Percentiles rank a stretch among this genome's conserved stretches.
phyloP scores from a whole-genome alignment of 2,888 invertebrate genomes.

The Tenthredo livida region DNA sequence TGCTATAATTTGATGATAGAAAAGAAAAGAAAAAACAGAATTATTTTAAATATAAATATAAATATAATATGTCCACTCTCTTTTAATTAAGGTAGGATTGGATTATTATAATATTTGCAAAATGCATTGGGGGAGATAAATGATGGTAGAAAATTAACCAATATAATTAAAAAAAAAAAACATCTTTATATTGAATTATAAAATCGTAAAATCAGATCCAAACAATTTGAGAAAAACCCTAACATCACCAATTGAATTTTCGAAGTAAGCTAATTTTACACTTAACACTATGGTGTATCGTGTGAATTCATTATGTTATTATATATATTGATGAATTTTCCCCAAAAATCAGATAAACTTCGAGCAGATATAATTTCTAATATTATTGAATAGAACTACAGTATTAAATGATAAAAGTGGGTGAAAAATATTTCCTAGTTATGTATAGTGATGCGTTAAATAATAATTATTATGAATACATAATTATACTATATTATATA shows the following conservation, averaged over 20 bases:
- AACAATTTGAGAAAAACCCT: not conserved
- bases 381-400: not conserved
- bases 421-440: not conserved
- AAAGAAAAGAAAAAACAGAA: not conserved
- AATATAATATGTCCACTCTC: slow-evolving; percentile 22
- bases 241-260: not conserved
- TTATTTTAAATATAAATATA: slow-evolving; percentile 1
- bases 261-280: not conserved
- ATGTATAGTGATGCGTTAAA: slow-evolving; percentile 4
- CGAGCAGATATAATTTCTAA: not conserved
- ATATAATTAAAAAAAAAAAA: not conserved
- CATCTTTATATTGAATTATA: not conserved
- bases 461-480: slow-evolving; percentile 5
- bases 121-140: not conserved
- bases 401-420: not conserved
- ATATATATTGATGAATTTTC: not conserved
- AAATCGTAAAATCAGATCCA: not conserved
- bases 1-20: not conserved
- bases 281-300: not conserved
- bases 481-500: no score
- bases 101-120: not conserved
- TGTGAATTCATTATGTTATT: slow-evolving; percentile 24
- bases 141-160: not conserved
- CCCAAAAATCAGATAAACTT: not conserved
- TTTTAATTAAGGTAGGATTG: not conserved